phyloP scores from a whole-genome alignment of 1,140 invertebrate genomes.

The Macrotrachela quadricornifera region DNA sequence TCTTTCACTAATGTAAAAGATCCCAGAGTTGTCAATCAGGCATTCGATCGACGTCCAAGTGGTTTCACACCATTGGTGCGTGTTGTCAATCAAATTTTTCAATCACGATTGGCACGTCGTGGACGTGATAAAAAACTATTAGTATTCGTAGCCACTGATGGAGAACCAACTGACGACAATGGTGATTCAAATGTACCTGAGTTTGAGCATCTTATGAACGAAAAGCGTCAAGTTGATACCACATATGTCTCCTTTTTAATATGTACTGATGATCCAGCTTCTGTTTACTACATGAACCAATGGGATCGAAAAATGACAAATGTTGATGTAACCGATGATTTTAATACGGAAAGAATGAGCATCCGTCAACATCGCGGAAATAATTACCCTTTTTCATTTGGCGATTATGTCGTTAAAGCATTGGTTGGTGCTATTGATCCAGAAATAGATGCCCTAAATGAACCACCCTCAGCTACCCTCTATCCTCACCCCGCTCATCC shows the following conservation, averaged over 20 bases:
- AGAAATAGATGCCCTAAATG: not conserved
- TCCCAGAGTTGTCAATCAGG: not conserved
- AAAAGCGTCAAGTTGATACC: not conserved
- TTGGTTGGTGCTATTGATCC: not conserved
- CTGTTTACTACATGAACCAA: conserved; percentile 4
- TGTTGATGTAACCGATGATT: conserved; percentile 5
- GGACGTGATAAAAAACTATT: not conserved
- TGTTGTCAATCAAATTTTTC: not conserved
- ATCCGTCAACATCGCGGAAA: not conserved
- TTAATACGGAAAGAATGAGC: not conserved
- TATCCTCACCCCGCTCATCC: too few relatives aligned
- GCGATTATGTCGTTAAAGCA: conserved; percentile 6
- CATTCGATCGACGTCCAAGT: not conserved
- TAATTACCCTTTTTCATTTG: not conserved
- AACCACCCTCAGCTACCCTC: too few relatives aligned
- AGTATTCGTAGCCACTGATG: conserved; percentile 5
- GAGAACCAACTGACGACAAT: conserved; percentile 3
- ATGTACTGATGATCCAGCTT: conserved; percentile 1
- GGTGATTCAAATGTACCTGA: too few relatives aligned
- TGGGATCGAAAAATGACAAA: conserved; percentile 2
- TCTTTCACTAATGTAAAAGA: not conserved
- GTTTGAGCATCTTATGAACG: too few relatives aligned
- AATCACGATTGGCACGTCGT: not conserved
- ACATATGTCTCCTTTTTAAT: conserved; percentile 3
- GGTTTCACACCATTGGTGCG: not conserved